Evolutionary conservation across 2,888 invertebrate species (phyloP), one percentile per base, ranked within the genome.

Genomic region (Trichogramma evanescens): DNA sequence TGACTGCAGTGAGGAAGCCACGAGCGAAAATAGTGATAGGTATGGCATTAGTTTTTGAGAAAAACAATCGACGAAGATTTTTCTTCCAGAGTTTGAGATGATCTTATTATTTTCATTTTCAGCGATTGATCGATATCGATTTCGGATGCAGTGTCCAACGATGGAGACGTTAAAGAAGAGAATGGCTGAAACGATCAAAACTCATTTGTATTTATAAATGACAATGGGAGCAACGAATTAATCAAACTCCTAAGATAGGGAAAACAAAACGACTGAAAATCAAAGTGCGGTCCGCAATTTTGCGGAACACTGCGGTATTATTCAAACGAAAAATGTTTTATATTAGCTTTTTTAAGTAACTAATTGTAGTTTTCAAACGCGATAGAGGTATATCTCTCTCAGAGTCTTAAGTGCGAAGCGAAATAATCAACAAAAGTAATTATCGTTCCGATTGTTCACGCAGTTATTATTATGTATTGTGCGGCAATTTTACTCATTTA

Each of bases 11-110:
- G 85, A 83, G 46, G 78, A 77, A 62, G 77, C 71, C 9, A 78
- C 78, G 42, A 76, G 75, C 60, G 78, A 78, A 58, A 85, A 86
- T 72, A 85, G 85, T 7, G 88, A 88, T 70, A 87, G 86, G 86
- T 86, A 70, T 69, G 64, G 44, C 43, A 50, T 57, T 57, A 5
- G 6, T 39, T 45, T 46, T 9, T 39, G 39, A n/a, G 3, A 6
- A 3, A 5, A 6, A 49, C 3, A 5, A 46, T 46, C n/a, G 10
- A 10, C 48, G 13, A 10, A 4, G 10, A 13, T 13, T 26, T 26
- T 26, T 26, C 26, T 26, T 26, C 26, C 26, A 26, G 26, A 26
- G 26, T 26, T 26, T 26, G 3, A 50, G 13, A 4, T 51, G 26
- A 44, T 8, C 50, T 38, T n/a, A 48, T 44, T 52, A 26, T 26